phyloP scores from a whole-genome alignment of 1,140 invertebrate species.

The Scaptodrosophila lebanonensis region DNA sequence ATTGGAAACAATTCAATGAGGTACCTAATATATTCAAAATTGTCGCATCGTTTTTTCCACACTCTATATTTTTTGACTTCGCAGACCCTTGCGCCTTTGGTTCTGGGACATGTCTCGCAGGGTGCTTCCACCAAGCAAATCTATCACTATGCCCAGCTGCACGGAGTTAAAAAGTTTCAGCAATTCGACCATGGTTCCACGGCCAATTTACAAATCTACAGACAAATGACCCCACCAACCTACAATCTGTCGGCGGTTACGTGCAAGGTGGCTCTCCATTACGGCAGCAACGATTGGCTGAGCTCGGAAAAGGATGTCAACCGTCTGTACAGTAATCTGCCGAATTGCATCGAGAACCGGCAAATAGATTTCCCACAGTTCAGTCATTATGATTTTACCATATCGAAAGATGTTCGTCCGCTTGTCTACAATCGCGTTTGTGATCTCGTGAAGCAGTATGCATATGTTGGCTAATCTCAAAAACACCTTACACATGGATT shows the following conservation, averaged over 20 bases:
- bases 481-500: too few species aligned
- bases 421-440: constrained; percentile 26
- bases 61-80: background rate
- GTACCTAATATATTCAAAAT: too few species aligned
- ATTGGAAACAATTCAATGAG: constrained; percentile 32
- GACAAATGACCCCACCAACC: background rate
- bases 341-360: constrained; percentile 27
- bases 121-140: constrained; percentile 31
- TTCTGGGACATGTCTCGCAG: constrained; percentile 35
- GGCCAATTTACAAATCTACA: constrained; percentile 16
- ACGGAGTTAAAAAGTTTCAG: constrained; percentile 1
- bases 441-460: background rate
- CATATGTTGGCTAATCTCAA: too few species aligned
- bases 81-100: constrained; percentile 33
- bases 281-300: constrained; percentile 36
- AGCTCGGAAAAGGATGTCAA: constrained; percentile 7
- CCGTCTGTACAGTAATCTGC: constrained; percentile 1
- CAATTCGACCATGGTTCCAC: constrained; percentile 20
- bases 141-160: constrained; percentile 42
- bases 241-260: constrained; percentile 28
- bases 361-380: constrained; percentile 6
- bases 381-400: constrained; percentile 38
- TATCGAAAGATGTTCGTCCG: constrained; percentile 27
- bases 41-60: background rate
- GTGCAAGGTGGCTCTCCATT: constrained; percentile 30